Evolutionary conservation across 2,888 invertebrate genomes (phyloP), one percentile per base, ranked within the genome.

Genomic region (Platycheirus albimanus): DNA sequence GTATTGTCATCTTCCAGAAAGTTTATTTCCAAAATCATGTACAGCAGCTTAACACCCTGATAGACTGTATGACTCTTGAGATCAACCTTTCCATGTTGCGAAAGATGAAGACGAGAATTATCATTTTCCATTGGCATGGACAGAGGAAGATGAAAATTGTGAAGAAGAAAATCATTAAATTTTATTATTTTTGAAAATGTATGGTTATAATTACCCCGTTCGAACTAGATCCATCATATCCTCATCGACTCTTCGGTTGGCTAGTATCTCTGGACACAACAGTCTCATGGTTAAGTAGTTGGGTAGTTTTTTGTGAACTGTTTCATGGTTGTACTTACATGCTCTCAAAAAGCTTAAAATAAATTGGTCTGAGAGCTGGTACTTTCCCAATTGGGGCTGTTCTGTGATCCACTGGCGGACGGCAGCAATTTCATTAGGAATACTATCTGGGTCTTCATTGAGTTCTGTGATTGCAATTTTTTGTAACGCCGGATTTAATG

Each of bases 1-100:
- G 91, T 91, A 86, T 92, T 92, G 86, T 94, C 93, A 86, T 93
- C 93, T 87, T 93, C 93, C 11, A 92, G 87, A 85, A 93, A 86
- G 77, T 92, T 88, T 80, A 93, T 92, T 86, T 93, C 93, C 63
- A 91, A 89, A 19, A 93, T 88, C 92, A 93, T 93, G 71, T 92
- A 91, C 15, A 91, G 90, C 1, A 92, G 89, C 87, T 92, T 92
- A 47, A 93, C 87, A 10, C 93, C 85, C 78, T 92, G 91, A 8
- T 89, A 80, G 58, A 92, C 87, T 43, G 90, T 89, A 64, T 89
- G 90, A 81, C 89, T 87, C 2, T 89, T 88, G 5, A 92, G 89
- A 85, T 92, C 90, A 61, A 90, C 89, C 3, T 88, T 87, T 0
- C 92, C 92, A 11, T 91, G 86, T 45, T 92, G 89, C 33, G 92